Conservation (phyloP, 2,888 invertebrate species). For the Apamea monoglypha region DNA sequence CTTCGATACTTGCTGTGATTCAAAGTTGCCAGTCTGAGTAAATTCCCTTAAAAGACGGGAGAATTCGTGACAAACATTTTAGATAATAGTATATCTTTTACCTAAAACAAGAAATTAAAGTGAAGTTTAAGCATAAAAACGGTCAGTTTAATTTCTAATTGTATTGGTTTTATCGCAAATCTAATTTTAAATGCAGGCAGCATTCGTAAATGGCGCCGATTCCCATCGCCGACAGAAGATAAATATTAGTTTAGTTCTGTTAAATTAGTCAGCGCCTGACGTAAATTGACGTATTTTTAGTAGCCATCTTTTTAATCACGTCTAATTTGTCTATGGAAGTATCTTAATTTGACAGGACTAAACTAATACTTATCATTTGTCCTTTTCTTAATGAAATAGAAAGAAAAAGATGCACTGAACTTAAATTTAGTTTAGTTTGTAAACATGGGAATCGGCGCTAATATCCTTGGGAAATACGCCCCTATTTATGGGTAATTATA, state of each 20-base stretch:
- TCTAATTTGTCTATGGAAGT: too few species aligned
- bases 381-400: too few species aligned
- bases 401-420: too few species aligned
- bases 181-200: background rate
- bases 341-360: too few species aligned
- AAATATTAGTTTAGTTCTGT: too few species aligned
- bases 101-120: background rate
- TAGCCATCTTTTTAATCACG: too few species aligned
- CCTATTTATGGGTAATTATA: slow-evolving; percentile 9
- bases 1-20: slow-evolving; percentile 12
- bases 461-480: background rate
- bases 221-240: too few species aligned
- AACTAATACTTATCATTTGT: too few species aligned
- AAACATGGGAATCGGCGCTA: too few species aligned
- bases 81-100: background rate
- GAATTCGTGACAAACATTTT: background rate
- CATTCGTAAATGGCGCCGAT: background rate
- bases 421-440: too few species aligned
- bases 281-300: too few species aligned
- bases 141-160: background rate
- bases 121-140: background rate
- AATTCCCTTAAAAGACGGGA: background rate
- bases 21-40: slow-evolving; percentile 34
- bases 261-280: too few species aligned
- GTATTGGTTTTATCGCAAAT: background rate